Evolutionary conservation across 64 coral and sea anemone species (phyloP).

Genomic region (Astreopora myriophthalma): DNA sequence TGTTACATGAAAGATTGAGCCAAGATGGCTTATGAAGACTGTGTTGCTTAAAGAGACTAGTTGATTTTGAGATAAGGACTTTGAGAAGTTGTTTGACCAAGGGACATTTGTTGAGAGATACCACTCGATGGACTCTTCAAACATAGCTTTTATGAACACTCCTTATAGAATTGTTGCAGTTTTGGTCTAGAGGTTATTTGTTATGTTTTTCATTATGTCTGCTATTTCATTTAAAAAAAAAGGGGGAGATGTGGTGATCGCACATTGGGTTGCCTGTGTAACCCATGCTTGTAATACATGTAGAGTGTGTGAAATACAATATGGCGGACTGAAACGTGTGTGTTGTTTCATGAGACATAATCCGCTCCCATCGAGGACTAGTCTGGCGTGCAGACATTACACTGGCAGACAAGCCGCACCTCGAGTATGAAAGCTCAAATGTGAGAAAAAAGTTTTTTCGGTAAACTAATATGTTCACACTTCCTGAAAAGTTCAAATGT

Average conservation of each 20-base stretch:
- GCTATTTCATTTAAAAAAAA: not conserved
- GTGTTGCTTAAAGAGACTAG: not conserved
- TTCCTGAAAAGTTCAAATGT: too few relatives aligned
- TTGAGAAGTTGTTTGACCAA: not conserved
- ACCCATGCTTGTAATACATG: too few relatives aligned
- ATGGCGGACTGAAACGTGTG: constrained; percentile 13
- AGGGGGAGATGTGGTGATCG: not conserved
- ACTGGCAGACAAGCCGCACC: too few relatives aligned
- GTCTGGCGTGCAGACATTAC: too few relatives aligned
- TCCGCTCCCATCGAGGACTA: too few relatives aligned
- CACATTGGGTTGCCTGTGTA: not conserved
- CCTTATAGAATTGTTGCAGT: not conserved
- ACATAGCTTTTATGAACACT: not conserved
- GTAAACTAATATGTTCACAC: too few relatives aligned
- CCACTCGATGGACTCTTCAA: not conserved
- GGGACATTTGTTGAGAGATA: too few relatives aligned
- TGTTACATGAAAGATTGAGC: not conserved
- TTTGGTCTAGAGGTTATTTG: too few relatives aligned
- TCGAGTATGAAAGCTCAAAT: too few relatives aligned
- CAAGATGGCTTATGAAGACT: not conserved
- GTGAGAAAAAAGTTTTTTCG: too few relatives aligned
- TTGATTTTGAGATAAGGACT: not conserved
- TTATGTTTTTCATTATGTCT: too few relatives aligned
- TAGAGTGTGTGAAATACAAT: not conserved
- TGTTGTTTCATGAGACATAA: too few relatives aligned